These are phyloP conservation scores for Emydoidea blandingii DNA, from an alignment of 2,797 vertebrate species.

Conservation along the genomic window DNA sequence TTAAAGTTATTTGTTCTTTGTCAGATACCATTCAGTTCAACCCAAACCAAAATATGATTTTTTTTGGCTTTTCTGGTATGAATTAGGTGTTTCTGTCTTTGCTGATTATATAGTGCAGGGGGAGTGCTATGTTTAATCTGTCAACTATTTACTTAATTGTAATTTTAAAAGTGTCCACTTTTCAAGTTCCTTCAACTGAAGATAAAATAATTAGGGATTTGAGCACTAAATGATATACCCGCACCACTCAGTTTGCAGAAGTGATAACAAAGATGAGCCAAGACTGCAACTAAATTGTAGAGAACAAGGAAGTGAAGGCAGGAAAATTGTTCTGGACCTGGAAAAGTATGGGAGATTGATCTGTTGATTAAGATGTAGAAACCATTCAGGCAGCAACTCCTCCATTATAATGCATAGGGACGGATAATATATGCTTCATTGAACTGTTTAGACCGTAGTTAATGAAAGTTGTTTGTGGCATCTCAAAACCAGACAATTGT, in stretches of 20 bases:
- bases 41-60: neutral
- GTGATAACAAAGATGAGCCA: neutral
- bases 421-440: constrained; percentile 15
- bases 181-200: neutral
- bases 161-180: neutral
- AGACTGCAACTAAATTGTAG: neutral
- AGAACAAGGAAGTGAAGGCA: constrained; percentile 7
- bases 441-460: neutral
- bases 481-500: constrained; percentile 31
- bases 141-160: fast-evolving
- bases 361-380: constrained; percentile 49
- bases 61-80: neutral
- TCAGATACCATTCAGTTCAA: neutral
- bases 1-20: neutral
- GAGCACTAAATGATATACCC: neutral
- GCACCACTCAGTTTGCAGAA: neutral
- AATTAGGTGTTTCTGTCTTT: neutral
- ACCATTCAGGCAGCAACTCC: constrained; percentile 48
- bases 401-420: constrained; percentile 32
- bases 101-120: neutral
- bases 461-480: constrained; percentile 30
- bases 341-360: constrained; percentile 33
- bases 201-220: neutral
- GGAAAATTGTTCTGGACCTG: neutral
- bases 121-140: neutral